Evolutionary conservation across 2,797 vertebrate species (phyloP), one percentile per base, ranked within the genome.

Genomic region (Distichodus sexfasciatus): DNA sequence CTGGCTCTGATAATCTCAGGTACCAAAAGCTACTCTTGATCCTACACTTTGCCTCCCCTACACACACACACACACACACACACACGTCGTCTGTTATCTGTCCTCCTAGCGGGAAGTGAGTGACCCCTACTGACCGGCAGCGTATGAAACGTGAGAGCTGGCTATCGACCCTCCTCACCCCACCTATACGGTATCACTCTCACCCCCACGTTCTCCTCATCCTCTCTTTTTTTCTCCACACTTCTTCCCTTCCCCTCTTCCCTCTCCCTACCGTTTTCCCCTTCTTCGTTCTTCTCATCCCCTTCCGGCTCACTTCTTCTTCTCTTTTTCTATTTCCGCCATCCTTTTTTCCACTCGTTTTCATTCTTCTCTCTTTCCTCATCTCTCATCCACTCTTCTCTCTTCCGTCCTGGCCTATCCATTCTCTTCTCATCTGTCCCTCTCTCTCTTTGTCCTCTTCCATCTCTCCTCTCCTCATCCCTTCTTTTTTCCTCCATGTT

Each of bases 121-220:
- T 10, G 48, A 40, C 51, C 36, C 23, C n/a, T n/a, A 15, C 46
- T 19, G 26, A 47, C 17, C 38, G 46, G 53, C 65, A 28, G 53
- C 43, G 11, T 51, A 33, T 51, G 55, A 60, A 79, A 79, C 38
- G n/a, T n/a, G n/a, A n/a, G n/a, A n/a, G n/a, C n/a, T n/a, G n/a
- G n/a, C n/a, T n/a, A n/a, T n/a, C n/a, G n/a, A n/a, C n/a, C n/a
- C n/a, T n/a, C n/a, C n/a, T n/a, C n/a, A n/a, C n/a, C n/a, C n/a
- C n/a, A n/a, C 12, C 15, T 69, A 72, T 72, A 50, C 35, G 14
- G 26, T 71, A 67, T 57, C 12, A 28, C 28, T 55, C 29, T 8
- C 6, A 23, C 31, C 38, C 47, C 24, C 4, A 1, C 14, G 2
- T 10, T 23, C 7, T 19, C 4, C 40, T 40, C 35, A 24, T 23